These are phyloP conservation scores for Buceros bicornis DNA, from an alignment of 2,797 vertebrate genomes.

Conservation along the genomic window DNA sequence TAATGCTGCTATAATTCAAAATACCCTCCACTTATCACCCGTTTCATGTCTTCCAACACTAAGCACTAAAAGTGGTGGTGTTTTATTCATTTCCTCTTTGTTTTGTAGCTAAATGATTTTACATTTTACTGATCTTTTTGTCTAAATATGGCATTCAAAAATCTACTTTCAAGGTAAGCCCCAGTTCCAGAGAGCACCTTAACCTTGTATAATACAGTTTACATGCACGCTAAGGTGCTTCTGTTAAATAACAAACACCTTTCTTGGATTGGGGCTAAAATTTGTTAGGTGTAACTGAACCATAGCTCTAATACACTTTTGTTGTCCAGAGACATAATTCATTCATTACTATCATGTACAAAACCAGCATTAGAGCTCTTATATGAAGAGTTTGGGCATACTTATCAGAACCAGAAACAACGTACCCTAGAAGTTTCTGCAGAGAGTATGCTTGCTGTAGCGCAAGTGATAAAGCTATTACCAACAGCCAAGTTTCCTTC, in stretches of 20 bases:
- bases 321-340: not conserved
- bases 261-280: not conserved
- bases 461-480: slow-evolving; percentile 56
- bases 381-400: not conserved
- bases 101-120: not conserved
- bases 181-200: not conserved
- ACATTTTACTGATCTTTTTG: not conserved
- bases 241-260: not conserved
- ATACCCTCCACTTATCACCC: not conserved
- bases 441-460: slow-evolving; percentile 13
- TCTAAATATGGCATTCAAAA: not conserved
- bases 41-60: not conserved
- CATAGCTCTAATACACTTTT: not conserved
- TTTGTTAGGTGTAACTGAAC: not conserved
- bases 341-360: not conserved
- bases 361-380: not conserved
- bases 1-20: not conserved
- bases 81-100: not conserved
- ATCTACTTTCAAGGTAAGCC: not conserved
- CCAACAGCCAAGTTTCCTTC: slow-evolving; percentile 75
- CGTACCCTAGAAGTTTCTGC: slow-evolving; percentile 27
- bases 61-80: not conserved
- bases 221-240: not conserved
- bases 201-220: not conserved
- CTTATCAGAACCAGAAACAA: slow-evolving; percentile 29